phyloP scores from a whole-genome alignment of 2,888 invertebrate species.

The Diarsia dahlii region DNA sequence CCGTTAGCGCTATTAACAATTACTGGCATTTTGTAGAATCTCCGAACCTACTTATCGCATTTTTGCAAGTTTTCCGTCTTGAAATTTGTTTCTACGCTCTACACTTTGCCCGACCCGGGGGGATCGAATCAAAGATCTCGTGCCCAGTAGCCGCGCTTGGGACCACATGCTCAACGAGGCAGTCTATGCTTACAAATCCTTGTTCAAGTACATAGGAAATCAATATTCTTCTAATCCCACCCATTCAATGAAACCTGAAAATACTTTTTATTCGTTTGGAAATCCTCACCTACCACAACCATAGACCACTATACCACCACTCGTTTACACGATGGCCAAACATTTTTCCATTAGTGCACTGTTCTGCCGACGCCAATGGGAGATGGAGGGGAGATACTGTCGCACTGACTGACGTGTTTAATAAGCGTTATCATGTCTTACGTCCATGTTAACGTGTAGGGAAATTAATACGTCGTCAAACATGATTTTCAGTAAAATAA shows the following conservation, averaged over 20 bases:
- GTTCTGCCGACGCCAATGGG: conserved; percentile 77
- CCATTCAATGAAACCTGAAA: neutral
- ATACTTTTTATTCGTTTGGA: neutral
- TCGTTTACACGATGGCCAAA: conserved; percentile 41
- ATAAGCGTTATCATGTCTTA: conserved; percentile 88
- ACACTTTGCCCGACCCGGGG: neutral
- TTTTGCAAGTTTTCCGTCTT: no score
- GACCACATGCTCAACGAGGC: no score
- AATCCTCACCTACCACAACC: neutral
- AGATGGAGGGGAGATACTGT: conserved; percentile 89
- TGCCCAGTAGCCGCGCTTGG: neutral
- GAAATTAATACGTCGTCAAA: conserved; percentile 58
- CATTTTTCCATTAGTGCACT: conserved; percentile 81
- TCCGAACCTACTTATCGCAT: no score
- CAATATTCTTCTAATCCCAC: neutral
- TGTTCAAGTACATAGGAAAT: neutral
- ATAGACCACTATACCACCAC: conserved; percentile 10
- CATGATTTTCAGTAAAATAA: neutral
- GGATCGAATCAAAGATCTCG: neutral
- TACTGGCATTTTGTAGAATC: no score
- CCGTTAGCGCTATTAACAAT: neutral
- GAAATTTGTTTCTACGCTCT: no score
- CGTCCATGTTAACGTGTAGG: conserved; percentile 63
- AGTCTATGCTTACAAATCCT: no score
- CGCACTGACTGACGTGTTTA: conserved; percentile 86